Percentiles rank a stretch among this genome's conserved stretches.
Evolutionary conservation across 2,888 invertebrate species (phyloP).

Genomic region (Campoletis raptor): DNA sequence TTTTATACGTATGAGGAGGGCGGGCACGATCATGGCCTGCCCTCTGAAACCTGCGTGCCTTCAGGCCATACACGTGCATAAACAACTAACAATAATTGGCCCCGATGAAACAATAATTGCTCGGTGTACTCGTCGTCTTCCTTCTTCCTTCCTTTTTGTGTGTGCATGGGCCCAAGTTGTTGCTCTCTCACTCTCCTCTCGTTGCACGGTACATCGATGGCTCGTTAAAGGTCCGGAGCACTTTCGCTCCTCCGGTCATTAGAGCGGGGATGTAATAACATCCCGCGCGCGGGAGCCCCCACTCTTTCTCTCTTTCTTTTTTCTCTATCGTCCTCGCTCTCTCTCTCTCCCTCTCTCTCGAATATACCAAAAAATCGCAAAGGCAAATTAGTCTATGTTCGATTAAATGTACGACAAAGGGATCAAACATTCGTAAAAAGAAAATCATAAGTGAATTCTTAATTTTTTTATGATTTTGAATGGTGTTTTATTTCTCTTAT

Average conservation of each 20-base stretch:
- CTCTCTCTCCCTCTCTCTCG: slow-evolving; percentile 19
- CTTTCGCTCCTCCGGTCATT: slow-evolving; percentile 68
- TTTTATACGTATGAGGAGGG: slow-evolving; percentile 25
- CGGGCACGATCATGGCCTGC: slow-evolving; percentile 26
- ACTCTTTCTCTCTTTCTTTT: neutral
- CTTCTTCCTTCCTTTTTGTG: slow-evolving; percentile 23
- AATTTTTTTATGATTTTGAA: neutral
- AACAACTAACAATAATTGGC: slow-evolving; percentile 70
- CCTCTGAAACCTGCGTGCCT: slow-evolving; percentile 61
- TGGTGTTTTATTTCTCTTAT: neutral
- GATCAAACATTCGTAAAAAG: neutral
- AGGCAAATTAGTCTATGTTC: slow-evolving; percentile 28
- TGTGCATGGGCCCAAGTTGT: neutral
- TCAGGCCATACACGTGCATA: slow-evolving; percentile 64
- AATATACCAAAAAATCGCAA: slow-evolving; percentile 57
- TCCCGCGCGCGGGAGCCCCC: slow-evolving; percentile 55
- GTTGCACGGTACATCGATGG: slow-evolving; percentile 65
- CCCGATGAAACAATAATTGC: slow-evolving; percentile 71
- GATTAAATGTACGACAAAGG: neutral
- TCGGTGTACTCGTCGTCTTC: slow-evolving; percentile 59
- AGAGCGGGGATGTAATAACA: slow-evolving; percentile 68
- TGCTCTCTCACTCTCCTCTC: slow-evolving; percentile 25
- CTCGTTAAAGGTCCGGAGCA: slow-evolving; percentile 69
- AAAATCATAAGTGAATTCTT: neutral
- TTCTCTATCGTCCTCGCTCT: neutral